Evolutionary conservation across 2,888 invertebrate species (phyloP).

Genomic region (Chrysolina oricalcia): DNA sequence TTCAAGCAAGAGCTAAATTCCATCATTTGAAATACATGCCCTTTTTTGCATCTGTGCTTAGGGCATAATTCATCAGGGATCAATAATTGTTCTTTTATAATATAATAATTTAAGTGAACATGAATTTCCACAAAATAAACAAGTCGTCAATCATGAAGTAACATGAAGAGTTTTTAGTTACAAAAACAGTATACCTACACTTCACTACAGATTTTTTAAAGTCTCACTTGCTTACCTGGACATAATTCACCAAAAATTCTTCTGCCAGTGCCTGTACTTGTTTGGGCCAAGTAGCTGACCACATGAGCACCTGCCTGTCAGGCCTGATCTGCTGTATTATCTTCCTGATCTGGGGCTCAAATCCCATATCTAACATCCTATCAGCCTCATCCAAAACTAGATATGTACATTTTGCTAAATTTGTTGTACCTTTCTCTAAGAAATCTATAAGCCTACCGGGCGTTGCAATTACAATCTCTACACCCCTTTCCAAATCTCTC

Average conservation of each 20-base stretch:
- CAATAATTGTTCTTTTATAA: too few relatives aligned
- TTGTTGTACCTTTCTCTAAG: constrained; percentile 90
- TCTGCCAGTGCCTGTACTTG: constrained; percentile 97
- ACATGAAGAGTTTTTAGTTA: too few relatives aligned
- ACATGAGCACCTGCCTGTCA: constrained; percentile 95
- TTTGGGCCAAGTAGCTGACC: constrained; percentile 99
- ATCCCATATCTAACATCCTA: constrained; percentile 98
- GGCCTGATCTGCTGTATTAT: constrained; percentile 95
- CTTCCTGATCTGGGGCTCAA: constrained; percentile 96
- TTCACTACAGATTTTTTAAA: too few relatives aligned
- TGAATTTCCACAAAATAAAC: too few relatives aligned
- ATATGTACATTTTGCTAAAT: constrained; percentile 90
- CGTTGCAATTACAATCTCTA: constrained; percentile 96
- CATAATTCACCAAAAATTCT: constrained; percentile 94
- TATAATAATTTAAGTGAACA: too few relatives aligned
- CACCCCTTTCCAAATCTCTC: constrained; percentile 89
- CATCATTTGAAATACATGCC: too few relatives aligned
- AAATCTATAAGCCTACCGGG: constrained; percentile 96
- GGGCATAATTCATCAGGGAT: too few relatives aligned
- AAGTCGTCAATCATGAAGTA: too few relatives aligned
- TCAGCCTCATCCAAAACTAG: constrained; percentile 97
- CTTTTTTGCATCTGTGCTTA: too few relatives aligned
- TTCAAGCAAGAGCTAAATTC: too few relatives aligned
- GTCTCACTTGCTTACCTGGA: constrained; percentile 90
- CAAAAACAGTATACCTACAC: too few relatives aligned